Base-by-base conservation (phyloP, 2,797 vertebrate species). In the Semotilus atromaculatus region DNA sequence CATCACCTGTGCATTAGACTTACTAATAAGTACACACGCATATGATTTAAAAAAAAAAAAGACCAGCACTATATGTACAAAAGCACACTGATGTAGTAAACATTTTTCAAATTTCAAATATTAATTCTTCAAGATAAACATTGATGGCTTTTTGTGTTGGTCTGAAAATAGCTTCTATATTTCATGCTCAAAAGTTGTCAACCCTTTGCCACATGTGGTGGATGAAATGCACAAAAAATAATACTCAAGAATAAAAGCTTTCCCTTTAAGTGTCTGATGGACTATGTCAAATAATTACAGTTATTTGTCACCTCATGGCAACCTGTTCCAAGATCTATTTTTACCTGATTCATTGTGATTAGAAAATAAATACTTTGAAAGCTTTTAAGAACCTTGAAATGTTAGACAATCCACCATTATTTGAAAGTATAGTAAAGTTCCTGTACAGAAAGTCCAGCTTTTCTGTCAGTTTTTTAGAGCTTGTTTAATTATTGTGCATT, bases 301-400 rank as follows among this genome's bases (percentile, higher is more conserved):
- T 51, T 64, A 62, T 75, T 81, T 48, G 45, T 71, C 77, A 81
- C 76, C 51, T 64, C 34, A 66, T 75, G 40, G 26, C 48, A 74
- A 79, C 21, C 43, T 73, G 26, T 80, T 76, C 6, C 6, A 38
- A 75, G 23, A 74, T 77, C 60, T 80, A 62, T 84, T 75, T 80
- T 83, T 83, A 70, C 43, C 77, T 58, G 76, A 23, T 77, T 38
- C 31, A 21, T 9, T 55, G 45, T 76, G 9, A 58, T 3, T n/a
- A 21, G 34, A 53, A 76, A 23, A 73, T 5, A 64, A 29, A 51
- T 11, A 74, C 34, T 23, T 68, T 76, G 8, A 77, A 77, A 77
- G 45, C 62, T 77, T 76, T 77, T 23, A 23, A 70, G 26, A 70
- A 60, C 48, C 26, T 76, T 55, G 29, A 53, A 2, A 23, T 48